phyloP scores from a whole-genome alignment of 1,140 invertebrate genomes.

The Drosophila nikananu region DNA sequence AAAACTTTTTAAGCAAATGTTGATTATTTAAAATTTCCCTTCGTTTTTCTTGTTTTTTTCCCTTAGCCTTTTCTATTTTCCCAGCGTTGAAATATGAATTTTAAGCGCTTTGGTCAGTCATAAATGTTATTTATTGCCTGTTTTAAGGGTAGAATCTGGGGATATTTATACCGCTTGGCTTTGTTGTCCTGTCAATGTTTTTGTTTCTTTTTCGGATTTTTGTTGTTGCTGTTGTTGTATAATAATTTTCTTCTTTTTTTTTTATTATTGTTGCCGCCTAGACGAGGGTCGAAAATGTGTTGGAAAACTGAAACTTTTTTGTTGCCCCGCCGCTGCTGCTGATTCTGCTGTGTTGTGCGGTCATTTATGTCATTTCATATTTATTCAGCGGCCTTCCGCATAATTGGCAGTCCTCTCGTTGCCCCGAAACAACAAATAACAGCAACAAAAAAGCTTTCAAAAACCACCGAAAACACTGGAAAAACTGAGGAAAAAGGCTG shows the following conservation, averaged over 20 bases:
- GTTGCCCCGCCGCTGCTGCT: constrained; percentile 14
- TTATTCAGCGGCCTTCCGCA: constrained; percentile 74
- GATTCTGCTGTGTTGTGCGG: constrained; percentile 43
- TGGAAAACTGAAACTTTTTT: constrained; percentile 38
- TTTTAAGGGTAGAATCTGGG: constrained; percentile 16
- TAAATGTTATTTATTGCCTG: constrained; percentile 69
- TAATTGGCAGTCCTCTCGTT: constrained; percentile 67
- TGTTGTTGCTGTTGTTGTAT: constrained; percentile 14
- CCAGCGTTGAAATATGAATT: constrained; percentile 51
- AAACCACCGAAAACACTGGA: constrained; percentile 35
- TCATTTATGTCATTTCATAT: constrained; percentile 81
- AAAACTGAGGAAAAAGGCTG: constrained; percentile 20
- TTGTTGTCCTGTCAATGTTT: constrained; percentile 64
- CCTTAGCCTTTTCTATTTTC: constrained; percentile 1
- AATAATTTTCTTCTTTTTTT: constrained; percentile 15
- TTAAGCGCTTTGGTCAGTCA: constrained; percentile 59
- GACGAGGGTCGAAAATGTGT: constrained; percentile 64
- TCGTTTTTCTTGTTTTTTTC: neutral
- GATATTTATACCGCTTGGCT: constrained; percentile 68
- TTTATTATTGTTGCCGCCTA: constrained; percentile 52
- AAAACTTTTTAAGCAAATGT: constrained; percentile 9
- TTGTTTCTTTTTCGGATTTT: constrained; percentile 27
- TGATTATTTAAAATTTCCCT: neutral
- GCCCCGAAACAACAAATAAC: constrained; percentile 25
- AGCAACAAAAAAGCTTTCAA: constrained; percentile 32